Conservation (phyloP, 2,888 invertebrate species). For the Sminthurides aquaticus region DNA sequence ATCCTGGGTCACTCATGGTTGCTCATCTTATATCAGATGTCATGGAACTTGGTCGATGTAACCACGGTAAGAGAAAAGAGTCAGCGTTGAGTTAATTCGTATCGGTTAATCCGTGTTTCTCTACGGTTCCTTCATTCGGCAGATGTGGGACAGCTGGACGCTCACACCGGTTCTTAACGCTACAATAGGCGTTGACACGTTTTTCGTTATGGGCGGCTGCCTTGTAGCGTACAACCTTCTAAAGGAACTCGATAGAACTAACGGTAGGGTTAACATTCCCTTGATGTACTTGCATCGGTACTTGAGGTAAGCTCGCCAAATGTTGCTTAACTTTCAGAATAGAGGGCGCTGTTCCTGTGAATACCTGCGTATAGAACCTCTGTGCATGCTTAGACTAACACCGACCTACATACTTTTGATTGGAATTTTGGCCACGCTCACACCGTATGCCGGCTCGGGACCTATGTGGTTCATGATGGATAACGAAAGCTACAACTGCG, state of each 20-base stretch:
- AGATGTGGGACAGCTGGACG: not conserved
- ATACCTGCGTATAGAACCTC: no score
- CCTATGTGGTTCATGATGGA: conserved; percentile 34
- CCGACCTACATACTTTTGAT: conserved; percentile 28
- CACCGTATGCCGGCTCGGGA: conserved; percentile 32
- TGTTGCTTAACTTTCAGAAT: no score
- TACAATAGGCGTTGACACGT: conserved; percentile 59
- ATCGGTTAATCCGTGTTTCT: no score
- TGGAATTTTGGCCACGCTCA: conserved; percentile 24
- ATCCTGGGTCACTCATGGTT: conserved; percentile 10
- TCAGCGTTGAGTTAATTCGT: no score
- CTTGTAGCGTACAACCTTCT: conserved; percentile 52
- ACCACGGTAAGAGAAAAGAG: not conserved
- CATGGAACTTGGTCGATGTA: conserved; percentile 1
- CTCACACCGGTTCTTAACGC: conserved; percentile 48
- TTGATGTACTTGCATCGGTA: conserved; percentile 55
- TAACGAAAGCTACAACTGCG: conserved; percentile 22
- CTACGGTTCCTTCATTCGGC: no score
- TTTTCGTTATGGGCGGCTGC: conserved; percentile 58
- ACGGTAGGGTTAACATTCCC: conserved; percentile 52
- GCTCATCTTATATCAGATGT: not conserved
- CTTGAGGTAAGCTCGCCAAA: conserved; percentile 55
- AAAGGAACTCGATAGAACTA: conserved; percentile 47
- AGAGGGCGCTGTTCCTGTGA: no score
- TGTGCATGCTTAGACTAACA: conserved; percentile 38